Evolutionary conservation across 1,140 invertebrate genomes (phyloP), one percentile per base, ranked within the genome.

Genomic region (Bombus ignitus): DNA sequence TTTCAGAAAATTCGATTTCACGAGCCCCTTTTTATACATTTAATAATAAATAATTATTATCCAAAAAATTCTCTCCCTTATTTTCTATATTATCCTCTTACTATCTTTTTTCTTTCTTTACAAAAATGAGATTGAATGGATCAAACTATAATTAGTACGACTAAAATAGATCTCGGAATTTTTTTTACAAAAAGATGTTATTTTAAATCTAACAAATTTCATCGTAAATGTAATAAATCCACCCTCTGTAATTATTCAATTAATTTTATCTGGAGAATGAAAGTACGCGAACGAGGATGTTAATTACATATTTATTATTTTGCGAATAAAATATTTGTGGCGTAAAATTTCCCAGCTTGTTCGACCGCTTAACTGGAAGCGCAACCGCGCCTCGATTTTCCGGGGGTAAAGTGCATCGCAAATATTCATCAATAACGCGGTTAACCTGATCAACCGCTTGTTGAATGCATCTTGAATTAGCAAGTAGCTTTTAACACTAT

Each of bases 401-500:
- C 6, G 1, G 22, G 3, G 13, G 37, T 12, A 18, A 72, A 81
- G 79, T 59, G 68, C 28, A 73, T 28, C 18, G 79, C 35, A 72
- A 81, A 81, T 81, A 72, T 59, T 59, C 79, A 42, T 72, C 66
- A 71, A 72, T 59, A 59, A 81, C 37, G 18, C 12, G 9, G 79
- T 62, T n/a, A n/a, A 37, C 2, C 13, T 42, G 37, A 59, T 62
- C 70, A 57, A 73, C 80, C 70, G 70, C 53, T 81, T 81, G 80
- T 81, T 81, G 80, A 53, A 73, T 59, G 53, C 13, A 62, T 37
- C 22, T 18, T 28, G 37, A 37, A 44, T 53, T 53, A 80, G 66
- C n/a, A 79, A 70, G 39, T 13, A n/a, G 59, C 39, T 39, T 42
- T 32, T 22, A 65, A 32, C 5, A 4, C 5, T 6, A 13, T 37